Evolutionary conservation across 2,888 invertebrate genomes (phyloP), one percentile per base, ranked within the genome.

Genomic region (Lumbricus terrestris): DNA sequence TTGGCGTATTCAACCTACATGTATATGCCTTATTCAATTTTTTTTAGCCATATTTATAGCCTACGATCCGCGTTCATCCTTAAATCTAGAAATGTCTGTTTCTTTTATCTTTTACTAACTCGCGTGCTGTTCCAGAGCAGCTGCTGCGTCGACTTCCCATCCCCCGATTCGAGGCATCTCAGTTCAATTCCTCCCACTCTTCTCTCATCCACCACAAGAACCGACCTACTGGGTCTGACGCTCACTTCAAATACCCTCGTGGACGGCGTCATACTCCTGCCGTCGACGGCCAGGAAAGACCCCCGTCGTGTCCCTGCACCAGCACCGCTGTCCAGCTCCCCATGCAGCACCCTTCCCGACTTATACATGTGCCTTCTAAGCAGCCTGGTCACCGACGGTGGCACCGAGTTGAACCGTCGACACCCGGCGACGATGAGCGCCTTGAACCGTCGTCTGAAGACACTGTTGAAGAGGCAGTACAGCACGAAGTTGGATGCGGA

Each of bases 401-500:
- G 69, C 29, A 69, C 69, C 13, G 5, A 1, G 16, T 35, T 0
- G 16, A 37, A 35, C 85, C 16, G 34, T 8, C 85, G 85, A 23
- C 85, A 85, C 18, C 85, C 85, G 85, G 5, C 35, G 3, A 85
- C 35, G 35, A 85, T 15, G 20, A 85, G 35, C 35, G 85, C 85
- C 85, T 85, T 85, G 85, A 85, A 85, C 8, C 85, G 85, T 20
- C 89, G 92, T 91, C 34, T 82, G 91, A 95, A 95, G 16, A 93
- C 92, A 83, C 93, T 93, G 90, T 94, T 94, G 92, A 95, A 93
- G 33, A 93, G 92, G 90, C 94, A 93, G 91, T 95, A 95, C 33
- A 95, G 92, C 13, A 94, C 92, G 92, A 94, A 94, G 92, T 94
- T 95, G 90, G 94, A 93, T 23, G 94, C 94, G 2, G 95, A 94